These are phyloP conservation scores for Parauchenoglanis punctatus DNA, from an alignment of 2,797 vertebrate genomes.

Conservation along the genomic window DNA sequence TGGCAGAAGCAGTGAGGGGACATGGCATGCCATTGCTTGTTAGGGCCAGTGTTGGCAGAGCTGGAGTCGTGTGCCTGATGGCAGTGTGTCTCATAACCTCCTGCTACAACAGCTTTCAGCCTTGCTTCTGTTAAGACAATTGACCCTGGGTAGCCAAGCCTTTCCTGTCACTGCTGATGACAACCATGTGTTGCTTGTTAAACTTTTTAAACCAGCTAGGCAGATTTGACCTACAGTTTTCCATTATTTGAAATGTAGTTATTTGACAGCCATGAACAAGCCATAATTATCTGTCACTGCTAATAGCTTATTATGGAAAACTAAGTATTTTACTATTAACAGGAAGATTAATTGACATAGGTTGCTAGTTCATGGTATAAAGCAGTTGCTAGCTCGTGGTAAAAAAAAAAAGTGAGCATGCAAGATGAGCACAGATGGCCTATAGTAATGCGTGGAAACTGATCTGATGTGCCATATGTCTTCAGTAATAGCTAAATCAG, in stretches of 20 bases:
- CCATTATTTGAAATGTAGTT: background rate
- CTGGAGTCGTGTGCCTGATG: constrained; percentile 50
- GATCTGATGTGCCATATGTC: constrained; percentile 56
- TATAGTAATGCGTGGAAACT: constrained; percentile 48
- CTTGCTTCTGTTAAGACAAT: constrained; percentile 60
- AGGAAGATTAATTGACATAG: background rate
- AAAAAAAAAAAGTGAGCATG: constrained; percentile 36
- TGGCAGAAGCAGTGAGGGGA: background rate
- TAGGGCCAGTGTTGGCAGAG: constrained; percentile 69
- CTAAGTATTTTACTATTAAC: background rate
- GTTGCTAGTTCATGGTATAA: background rate
- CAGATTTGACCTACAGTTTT: background rate
- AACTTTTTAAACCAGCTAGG: background rate
- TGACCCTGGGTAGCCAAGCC: background rate
- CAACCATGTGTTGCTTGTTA: background rate
- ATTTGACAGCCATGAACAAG: background rate
- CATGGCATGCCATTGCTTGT: constrained; percentile 57
- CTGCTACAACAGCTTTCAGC: constrained; percentile 40
- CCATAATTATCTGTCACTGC: background rate
- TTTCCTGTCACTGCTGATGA: background rate
- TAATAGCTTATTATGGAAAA: background rate
- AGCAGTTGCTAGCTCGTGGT: constrained; percentile 5
- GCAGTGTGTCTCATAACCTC: constrained; percentile 41
- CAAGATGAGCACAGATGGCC: constrained; percentile 50
- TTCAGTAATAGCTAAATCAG: constrained; percentile 52